Conservation (phyloP, 2,113 vertebrate genomes). For the Coregonus clupeaformis region DNA sequence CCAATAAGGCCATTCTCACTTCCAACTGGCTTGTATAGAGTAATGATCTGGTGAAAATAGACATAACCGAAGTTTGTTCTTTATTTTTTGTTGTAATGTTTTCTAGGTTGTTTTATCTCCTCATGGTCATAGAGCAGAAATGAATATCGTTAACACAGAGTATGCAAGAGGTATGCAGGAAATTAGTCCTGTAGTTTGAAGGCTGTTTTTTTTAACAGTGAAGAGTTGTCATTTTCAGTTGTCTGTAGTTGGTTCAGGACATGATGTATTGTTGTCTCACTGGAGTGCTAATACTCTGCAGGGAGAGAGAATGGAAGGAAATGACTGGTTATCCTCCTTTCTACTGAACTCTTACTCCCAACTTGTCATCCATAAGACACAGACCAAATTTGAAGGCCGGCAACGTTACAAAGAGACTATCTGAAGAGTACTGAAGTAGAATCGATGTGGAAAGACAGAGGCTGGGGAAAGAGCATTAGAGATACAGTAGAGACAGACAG, state of each 20-base stretch:
- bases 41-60: constrained; percentile 69
- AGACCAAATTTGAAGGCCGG: neutral
- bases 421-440: neutral
- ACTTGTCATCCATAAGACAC: neutral
- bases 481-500: neutral
- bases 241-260: constrained; percentile 27
- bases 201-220: constrained; percentile 12
- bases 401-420: neutral
- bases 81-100: constrained; percentile 22
- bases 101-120: constrained; percentile 32
- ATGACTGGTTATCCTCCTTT: neutral
- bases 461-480: constrained; percentile 12
- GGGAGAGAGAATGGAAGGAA: neutral
- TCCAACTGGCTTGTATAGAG: constrained; percentile 76
- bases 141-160: constrained; percentile 41
- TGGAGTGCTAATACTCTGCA: constrained; percentile 20
- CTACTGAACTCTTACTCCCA: neutral
- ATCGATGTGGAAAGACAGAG: constrained; percentile 16
- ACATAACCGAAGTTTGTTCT: constrained; percentile 56
- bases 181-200: constrained; percentile 33
- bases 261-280: constrained; percentile 26
- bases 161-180: constrained; percentile 10
- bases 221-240: constrained; percentile 22
- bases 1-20: constrained; percentile 65
- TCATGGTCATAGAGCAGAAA: constrained; percentile 63